These are phyloP conservation scores for Psittacula echo DNA, from an alignment of 2,797 vertebrate species.

Conservation along the genomic window DNA sequence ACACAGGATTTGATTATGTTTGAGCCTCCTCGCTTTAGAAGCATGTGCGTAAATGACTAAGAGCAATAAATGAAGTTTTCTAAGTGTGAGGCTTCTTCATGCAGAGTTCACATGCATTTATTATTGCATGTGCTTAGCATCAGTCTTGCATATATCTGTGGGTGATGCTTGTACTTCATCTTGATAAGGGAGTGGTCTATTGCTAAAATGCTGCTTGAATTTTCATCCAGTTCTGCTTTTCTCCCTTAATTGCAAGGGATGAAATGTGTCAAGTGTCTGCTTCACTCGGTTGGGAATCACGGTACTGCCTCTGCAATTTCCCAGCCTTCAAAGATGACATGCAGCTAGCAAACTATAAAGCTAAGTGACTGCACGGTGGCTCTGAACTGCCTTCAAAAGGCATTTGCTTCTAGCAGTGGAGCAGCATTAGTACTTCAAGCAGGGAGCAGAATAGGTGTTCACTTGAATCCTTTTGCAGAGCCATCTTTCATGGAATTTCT, in stretches of 20 bases:
- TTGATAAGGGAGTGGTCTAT: conserved; percentile 39
- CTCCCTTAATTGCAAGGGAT: conserved; percentile 66
- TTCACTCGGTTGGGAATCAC: conserved; percentile 60
- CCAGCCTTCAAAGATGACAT: conserved; percentile 68
- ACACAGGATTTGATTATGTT: conserved; percentile 37
- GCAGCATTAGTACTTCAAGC: conserved; percentile 52
- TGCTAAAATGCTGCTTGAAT: conserved; percentile 51
- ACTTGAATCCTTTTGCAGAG: background rate
- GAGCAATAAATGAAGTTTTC: conserved; percentile 23
- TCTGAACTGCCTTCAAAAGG: conserved; percentile 66
- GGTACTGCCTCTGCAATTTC: conserved; percentile 61
- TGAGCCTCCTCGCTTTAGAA: conserved; percentile 15
- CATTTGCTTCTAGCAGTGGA: conserved; percentile 35
- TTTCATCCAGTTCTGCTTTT: conserved; percentile 20
- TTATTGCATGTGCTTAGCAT: conserved; percentile 6
- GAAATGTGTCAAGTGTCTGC: conserved; percentile 58
- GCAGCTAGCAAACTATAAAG: conserved; percentile 59
- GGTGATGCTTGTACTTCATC: background rate
- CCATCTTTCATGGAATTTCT: conserved; percentile 1
- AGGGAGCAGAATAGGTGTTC: background rate
- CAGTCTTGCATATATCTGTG: background rate
- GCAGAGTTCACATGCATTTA: conserved; percentile 18
- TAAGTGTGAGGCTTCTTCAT: conserved; percentile 33
- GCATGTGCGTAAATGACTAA: conserved; percentile 57
- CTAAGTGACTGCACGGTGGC: conserved; percentile 41